These are phyloP conservation scores for Loxodonta africana DNA, from an alignment of 2,113 vertebrate genomes.

Conservation along the genomic window DNA sequence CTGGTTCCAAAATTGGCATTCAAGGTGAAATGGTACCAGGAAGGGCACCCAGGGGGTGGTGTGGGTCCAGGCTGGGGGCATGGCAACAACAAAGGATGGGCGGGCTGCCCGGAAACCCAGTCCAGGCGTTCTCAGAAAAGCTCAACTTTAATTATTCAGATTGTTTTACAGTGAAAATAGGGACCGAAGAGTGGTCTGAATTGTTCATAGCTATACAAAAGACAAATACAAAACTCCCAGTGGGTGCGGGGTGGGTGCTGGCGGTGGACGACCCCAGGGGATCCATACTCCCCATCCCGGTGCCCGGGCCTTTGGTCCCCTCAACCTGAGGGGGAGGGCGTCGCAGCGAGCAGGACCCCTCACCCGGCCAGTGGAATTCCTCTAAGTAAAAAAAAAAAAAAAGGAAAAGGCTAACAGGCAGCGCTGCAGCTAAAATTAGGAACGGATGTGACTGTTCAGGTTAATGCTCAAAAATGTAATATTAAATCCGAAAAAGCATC, in stretches of 20 bases:
- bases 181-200: constrained; percentile 83
- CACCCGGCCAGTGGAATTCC: not conserved
- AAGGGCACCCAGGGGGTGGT: no score
- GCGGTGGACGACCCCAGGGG: no score
- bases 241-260: no score
- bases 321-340: not conserved
- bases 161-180: constrained; percentile 87
- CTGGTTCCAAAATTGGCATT: not conserved
- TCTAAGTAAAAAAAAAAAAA: constrained; percentile 28
- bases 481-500: constrained; percentile 65
- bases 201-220: constrained; percentile 88
- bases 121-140: constrained; percentile 85
- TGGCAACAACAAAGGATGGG: no score
- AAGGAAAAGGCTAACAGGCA: constrained; percentile 60
- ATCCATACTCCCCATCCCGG: no score
- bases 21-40: fast-evolving
- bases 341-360: not conserved
- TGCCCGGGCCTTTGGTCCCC: constrained; percentile 1
- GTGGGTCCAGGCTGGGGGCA: not conserved
- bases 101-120: not conserved
- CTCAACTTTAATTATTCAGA: constrained; percentile 88
- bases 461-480: constrained; percentile 65
- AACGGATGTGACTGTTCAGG: constrained; percentile 50
- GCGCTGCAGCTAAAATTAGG: constrained; percentile 16
- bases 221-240: constrained; percentile 82